Evolutionary conservation across 1,140 invertebrate genomes (phyloP), one percentile per base, ranked within the genome.

Genomic region (Mesaphorura yosii): DNA sequence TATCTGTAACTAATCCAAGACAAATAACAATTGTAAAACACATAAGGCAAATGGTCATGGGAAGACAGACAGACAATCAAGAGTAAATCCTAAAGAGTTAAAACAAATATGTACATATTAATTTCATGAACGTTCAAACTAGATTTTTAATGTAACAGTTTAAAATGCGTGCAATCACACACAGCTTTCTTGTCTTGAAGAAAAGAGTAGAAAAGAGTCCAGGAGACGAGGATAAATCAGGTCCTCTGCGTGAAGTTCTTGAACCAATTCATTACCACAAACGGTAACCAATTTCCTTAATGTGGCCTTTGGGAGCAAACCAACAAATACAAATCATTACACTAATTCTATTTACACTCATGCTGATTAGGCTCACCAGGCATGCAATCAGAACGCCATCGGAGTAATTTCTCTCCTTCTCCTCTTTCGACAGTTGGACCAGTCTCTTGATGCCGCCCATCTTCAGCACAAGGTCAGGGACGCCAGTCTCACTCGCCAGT

Each of bases 371-470:
- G 10, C 77, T 71, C 76, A 87, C 76, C 75, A 87, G 71, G 73
- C 83, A 74, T 65, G 79, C 78, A 60, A 85, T 73, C 52, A 87
- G 69, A 54, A 82, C 78, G 67, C 78, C 81, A 77, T 84, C 79
- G 75, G 78, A 76, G 72, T 78, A 71, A 75, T 79, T 79, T 72
- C 77, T 72, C 73, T 77, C 77, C 66, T 72, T 67, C 58, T 80
- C 77, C 62, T 83, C 75, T 65, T 78, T 73, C 66, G 81, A 86
- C 27, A 87, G 66, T 52, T 76, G 69, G 48, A 86, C 76, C 60
- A 93, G 74, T 66, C 82, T 78, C 41, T 80, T 76, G 38, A 86
- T 77, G 17, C 86, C 87, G 51, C 85, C 80, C 10, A 84, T 70
- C 51, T 83, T 76, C 1, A 86, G 78, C 17, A 91, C 78, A 64